Evolutionary conservation across 2,888 invertebrate genomes (phyloP).

Genomic region (Orthonevra nobilis): DNA sequence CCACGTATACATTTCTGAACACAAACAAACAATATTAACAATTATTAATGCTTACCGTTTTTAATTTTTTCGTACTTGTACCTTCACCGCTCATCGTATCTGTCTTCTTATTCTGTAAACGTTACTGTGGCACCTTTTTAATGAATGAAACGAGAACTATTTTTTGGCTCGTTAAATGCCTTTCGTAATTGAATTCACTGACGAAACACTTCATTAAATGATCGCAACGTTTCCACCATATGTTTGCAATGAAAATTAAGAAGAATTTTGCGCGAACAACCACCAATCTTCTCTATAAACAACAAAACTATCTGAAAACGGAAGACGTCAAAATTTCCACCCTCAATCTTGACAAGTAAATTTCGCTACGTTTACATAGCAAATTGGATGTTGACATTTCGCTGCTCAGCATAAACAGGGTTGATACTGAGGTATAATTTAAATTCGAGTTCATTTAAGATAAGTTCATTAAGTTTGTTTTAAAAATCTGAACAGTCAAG

Average conservation of each 20-base stretch:
- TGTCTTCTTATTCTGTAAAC: no score
- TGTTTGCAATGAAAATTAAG: no score
- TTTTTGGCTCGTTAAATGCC: not conserved
- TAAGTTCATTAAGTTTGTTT: no score
- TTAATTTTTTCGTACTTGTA: constrained; percentile 57
- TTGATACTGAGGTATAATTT: no score
- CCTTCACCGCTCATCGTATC: constrained; percentile 59
- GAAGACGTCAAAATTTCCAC: constrained; percentile 24
- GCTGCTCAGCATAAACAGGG: not conserved
- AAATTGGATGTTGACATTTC: constrained; percentile 12
- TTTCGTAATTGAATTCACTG: no score
- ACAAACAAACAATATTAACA: no score
- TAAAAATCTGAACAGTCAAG: no score
- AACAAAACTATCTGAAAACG: not conserved
- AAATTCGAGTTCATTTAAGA: no score
- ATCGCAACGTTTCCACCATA: no score
- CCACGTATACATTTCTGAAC: not conserved
- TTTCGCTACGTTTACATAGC: constrained; percentile 15
- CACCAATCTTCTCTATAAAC: constrained; percentile 10
- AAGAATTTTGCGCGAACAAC: no score
- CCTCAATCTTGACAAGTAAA: constrained; percentile 1
- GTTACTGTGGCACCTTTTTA: not conserved
- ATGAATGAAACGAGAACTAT: constrained; percentile 7
- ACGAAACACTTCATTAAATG: no score
- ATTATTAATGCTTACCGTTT: constrained; percentile 65